Conservation (phyloP, 2,113 vertebrate genomes). For the Rhizomys pruinosus region DNA sequence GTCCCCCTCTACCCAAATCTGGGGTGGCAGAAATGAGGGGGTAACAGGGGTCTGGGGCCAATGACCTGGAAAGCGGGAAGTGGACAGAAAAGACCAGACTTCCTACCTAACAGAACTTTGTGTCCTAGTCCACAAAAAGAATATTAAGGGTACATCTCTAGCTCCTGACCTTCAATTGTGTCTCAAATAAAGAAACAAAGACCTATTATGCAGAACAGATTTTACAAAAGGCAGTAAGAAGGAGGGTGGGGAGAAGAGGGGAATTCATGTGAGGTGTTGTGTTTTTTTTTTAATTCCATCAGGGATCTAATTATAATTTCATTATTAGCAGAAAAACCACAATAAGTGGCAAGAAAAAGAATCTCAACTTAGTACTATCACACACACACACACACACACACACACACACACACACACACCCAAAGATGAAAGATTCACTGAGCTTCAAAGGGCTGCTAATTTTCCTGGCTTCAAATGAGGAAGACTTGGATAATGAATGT, state of each 20-base stretch:
- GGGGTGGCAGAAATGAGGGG: neutral
- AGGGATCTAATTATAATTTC: constrained; percentile 87
- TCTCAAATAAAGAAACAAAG: constrained; percentile 84
- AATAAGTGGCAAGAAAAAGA: constrained; percentile 83
- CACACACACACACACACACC: constrained; percentile 45
- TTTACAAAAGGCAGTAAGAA: constrained; percentile 73
- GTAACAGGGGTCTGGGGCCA: neutral
- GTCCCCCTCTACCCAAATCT: neutral
- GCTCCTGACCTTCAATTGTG: constrained; percentile 78
- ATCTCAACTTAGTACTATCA: constrained; percentile 77
- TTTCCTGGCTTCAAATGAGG: constrained; percentile 73
- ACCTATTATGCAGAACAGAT: constrained; percentile 85
- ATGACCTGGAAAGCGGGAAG: neutral
- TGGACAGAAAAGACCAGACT: rapidly evolving
- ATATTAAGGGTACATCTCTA: neutral
- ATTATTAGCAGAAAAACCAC: constrained; percentile 84
- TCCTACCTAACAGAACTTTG: neutral
- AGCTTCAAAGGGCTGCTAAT: constrained; percentile 81
- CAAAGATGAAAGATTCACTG: constrained; percentile 78
- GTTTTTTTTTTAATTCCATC: constrained; percentile 72
- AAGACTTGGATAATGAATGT: constrained; percentile 41
- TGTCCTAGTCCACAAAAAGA: neutral
- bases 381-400: constrained; percentile 52
- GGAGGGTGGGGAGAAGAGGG: constrained; percentile 57
- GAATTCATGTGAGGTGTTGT: constrained; percentile 79